Evolutionary conservation across 2,888 invertebrate species (phyloP), one percentile per base, ranked within the genome.

Genomic region (Ormia ochracea): DNA sequence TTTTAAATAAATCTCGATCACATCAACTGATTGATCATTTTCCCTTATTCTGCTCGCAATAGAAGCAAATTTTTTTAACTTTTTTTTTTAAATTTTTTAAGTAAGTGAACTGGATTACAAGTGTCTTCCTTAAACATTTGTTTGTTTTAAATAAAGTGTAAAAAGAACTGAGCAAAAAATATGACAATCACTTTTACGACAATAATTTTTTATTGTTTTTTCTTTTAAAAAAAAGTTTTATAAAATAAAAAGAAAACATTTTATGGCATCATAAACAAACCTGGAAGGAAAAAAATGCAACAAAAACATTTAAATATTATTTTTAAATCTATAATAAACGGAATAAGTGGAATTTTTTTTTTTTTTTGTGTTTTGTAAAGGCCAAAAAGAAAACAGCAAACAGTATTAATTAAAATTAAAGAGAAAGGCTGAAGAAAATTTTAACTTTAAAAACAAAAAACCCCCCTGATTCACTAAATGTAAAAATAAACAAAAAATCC

Each of bases 381-480:
- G 6, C 19, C 54, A 69, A 70, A 70, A 38, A 48, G 19, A 19
- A 33, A 61, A 41, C 61, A 14, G 10, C 21, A 38, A 33, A n/a
- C 48, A 48, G 26, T 52, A 12, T 17, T 28, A 38, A 45, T 61
- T 23, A 52, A n/a, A 63, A 63, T 36, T 36, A 50, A 74, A 74
- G 66, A 74, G 74, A 74, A 74, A 74, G 74, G 66, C 66, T 43
- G 6, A 74, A 58, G 48, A 66, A 65, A 48, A 74, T 21, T 48
- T 52, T 14, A 65, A 36, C 5, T 10, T 38, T 52, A 4, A 59
- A 43, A 38, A 56, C 14, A 36, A 63, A 65, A 50, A 70, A 59
- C 23, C 48, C 50, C 69, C 48, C 58, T 69, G 48, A 69, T n/a
- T 48, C 58, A 58, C 4, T n/a, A 5, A 6, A 31, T 19, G 38